Evolutionary conservation across 2,888 invertebrate species (phyloP).

Genomic region (Pseudococcus viburni): DNA sequence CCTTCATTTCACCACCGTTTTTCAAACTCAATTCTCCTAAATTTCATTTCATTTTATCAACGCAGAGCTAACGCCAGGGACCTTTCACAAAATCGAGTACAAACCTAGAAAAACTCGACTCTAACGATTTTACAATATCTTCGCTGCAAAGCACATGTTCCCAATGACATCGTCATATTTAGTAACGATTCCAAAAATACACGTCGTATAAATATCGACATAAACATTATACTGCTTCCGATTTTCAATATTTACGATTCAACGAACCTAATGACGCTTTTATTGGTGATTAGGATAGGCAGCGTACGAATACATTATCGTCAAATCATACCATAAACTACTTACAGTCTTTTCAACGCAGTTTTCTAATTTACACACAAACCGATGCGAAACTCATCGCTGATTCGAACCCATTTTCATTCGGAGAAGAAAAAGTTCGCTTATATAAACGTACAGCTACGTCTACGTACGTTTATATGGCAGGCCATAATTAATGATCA

Average conservation of each 20-base stretch:
- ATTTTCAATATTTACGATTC: conserved; percentile 23
- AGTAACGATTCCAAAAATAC: background rate
- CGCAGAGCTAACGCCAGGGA: too few relatives aligned
- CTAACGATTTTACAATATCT: background rate
- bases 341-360: background rate
- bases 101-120: background rate
- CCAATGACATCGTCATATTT: background rate
- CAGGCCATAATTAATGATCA: conserved; percentile 42
- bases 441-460: background rate
- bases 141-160: background rate
- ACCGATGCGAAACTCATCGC: background rate
- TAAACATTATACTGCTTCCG: conserved; percentile 10
- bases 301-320: background rate
- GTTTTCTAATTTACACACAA: background rate
- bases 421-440: background rate
- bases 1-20: too few relatives aligned
- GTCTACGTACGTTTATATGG: background rate
- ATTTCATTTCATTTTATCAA: too few relatives aligned
- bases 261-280: background rate
- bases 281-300: background rate
- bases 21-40: too few relatives aligned
- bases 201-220: background rate
- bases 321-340: background rate
- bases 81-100: background rate
- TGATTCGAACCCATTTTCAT: background rate